Conservation (phyloP, 2,888 invertebrate genomes). For the Pristionchus japonicus region DNA sequence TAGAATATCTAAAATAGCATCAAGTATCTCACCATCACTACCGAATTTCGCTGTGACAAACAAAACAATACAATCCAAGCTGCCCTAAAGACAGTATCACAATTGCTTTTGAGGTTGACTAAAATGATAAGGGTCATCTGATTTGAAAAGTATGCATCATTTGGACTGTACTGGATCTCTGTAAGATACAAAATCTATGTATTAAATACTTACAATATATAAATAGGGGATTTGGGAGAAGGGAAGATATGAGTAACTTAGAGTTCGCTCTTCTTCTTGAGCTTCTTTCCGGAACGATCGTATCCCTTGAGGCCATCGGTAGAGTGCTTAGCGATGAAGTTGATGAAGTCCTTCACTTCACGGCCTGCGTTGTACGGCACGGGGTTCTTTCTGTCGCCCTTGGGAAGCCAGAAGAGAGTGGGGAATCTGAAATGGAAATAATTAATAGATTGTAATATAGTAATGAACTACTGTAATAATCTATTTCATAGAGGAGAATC, state of each 20-base stretch:
- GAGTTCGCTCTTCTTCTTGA: constrained; percentile 77
- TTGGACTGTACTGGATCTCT: constrained; percentile 29
- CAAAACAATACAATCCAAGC: constrained; percentile 30
- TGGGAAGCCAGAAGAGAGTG: constrained; percentile 94
- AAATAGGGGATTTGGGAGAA: constrained; percentile 1
- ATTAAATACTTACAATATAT: constrained; percentile 43
- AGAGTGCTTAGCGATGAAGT: constrained; percentile 92
- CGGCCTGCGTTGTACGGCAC: constrained; percentile 86
- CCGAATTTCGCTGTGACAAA: constrained; percentile 19
- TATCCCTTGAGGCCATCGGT: constrained; percentile 89
- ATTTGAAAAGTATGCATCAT: constrained; percentile 46
- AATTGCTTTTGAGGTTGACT: constrained; percentile 39
- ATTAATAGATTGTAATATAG: background rate
- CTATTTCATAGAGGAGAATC: no score
- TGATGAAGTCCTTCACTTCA: constrained; percentile 91
- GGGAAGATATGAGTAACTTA: constrained; percentile 29
- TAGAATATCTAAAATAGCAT: no score
- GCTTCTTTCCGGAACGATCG: constrained; percentile 86
- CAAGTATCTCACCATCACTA: background rate
- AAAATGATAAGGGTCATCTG: constrained; percentile 39
- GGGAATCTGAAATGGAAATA: constrained; percentile 82
- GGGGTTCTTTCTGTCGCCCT: constrained; percentile 81
- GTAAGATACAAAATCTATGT: background rate
- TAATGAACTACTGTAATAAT: no score
- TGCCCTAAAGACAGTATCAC: constrained; percentile 42